Conservation (phyloP, 2,888 invertebrate species). For the Ariolimax columbianus region DNA sequence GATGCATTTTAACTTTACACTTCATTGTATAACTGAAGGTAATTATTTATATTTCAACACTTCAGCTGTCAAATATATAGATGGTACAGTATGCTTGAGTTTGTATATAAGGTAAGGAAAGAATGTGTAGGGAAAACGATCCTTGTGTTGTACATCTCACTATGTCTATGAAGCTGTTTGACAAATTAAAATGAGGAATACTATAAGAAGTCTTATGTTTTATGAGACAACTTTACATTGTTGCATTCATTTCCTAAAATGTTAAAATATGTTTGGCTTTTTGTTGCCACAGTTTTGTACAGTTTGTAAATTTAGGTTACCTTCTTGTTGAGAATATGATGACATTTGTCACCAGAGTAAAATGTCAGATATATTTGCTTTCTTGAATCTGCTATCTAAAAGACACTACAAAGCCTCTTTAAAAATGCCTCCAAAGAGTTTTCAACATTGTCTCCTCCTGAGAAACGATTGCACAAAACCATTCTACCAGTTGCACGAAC, state of each 20-base stretch:
- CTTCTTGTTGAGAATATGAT: not conserved
- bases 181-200: not conserved
- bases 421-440: no score
- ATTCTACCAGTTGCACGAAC: no score
- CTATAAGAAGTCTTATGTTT: not conserved
- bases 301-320: conserved; percentile 23
- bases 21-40: not conserved
- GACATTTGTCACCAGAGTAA: not conserved
- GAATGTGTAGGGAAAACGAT: not conserved
- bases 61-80: not conserved
- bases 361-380: not conserved
- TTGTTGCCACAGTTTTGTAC: not conserved
- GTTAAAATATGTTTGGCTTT: not conserved
- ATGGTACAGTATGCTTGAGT: not conserved
- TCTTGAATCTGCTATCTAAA: no score
- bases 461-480: no score
- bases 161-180: not conserved
- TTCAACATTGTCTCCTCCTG: no score
- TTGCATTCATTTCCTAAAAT: not conserved
- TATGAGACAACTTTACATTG: not conserved
- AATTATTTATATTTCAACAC: not conserved
- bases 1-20: not conserved
- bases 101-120: not conserved
- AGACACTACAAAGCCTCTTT: no score
- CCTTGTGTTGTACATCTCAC: not conserved